Conservation (phyloP, 1,140 invertebrate genomes). For the Drosophila prosaltans region DNA sequence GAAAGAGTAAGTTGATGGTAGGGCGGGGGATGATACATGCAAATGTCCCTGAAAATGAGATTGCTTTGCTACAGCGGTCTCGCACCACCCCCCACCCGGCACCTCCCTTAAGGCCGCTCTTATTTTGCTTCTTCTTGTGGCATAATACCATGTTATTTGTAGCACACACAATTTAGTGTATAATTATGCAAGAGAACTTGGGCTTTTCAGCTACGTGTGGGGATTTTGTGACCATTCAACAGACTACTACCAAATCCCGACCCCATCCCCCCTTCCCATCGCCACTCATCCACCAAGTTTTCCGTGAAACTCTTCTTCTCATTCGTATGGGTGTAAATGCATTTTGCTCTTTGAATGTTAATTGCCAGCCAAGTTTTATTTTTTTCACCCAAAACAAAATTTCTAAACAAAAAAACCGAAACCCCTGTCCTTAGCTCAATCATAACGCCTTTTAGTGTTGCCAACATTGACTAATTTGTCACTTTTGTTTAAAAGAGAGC, state of each 20-base stretch:
- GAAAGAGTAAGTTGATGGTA: background rate
- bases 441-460: conserved; percentile 57
- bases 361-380: conserved; percentile 33
- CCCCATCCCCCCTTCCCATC: background rate
- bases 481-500: conserved; percentile 42
- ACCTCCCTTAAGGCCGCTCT: background rate
- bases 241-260: background rate
- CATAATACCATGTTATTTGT: conserved; percentile 55
- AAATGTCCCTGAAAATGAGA: background rate
- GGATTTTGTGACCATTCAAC: conserved; percentile 3
- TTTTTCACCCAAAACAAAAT: background rate
- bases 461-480: conserved; percentile 61
- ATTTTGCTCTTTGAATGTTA: conserved; percentile 63
- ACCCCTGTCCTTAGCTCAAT: conserved; percentile 22
- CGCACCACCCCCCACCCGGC: background rate
- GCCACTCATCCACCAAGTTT: background rate
- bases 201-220: background rate
- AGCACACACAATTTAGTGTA: conserved; percentile 52
- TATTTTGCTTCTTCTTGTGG: background rate
- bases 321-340: conserved; percentile 37
- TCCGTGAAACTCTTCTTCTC: background rate
- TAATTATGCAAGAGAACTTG: conserved; percentile 42
- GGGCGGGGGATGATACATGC: background rate
- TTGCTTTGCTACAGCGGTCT: background rate
- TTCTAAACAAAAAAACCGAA: background rate